phyloP scores from a whole-genome alignment of 2,113 vertebrate species.

The Todiramphus saurophagus region DNA sequence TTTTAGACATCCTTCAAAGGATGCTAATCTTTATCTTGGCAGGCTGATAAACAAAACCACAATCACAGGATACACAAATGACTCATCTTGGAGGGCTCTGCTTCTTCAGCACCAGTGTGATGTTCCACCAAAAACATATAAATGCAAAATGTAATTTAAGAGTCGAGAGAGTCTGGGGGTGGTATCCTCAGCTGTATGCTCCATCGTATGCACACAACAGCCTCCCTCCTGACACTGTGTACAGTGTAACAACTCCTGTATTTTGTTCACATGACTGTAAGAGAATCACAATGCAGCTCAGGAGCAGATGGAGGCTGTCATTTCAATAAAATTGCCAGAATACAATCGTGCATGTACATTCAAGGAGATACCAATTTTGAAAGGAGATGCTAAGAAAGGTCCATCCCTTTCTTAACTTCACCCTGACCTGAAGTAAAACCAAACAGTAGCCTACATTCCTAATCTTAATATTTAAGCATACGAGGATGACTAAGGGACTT shows the following conservation, averaged over 20 bases:
- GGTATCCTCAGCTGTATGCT: background rate
- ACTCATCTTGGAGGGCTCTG: background rate
- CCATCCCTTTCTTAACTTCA: background rate
- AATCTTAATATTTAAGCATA: background rate
- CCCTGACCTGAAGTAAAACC: background rate
- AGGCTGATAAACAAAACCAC: constrained; percentile 4
- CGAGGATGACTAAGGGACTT: too few relatives aligned
- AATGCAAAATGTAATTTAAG: background rate
- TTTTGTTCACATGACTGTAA: background rate
- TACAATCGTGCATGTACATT: background rate
- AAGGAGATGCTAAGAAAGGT: background rate
- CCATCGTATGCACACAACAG: background rate
- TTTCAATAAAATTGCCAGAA: background rate
- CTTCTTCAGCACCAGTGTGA: background rate
- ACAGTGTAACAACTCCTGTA: background rate
- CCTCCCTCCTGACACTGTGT: fast-evolving
- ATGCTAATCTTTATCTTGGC: background rate
- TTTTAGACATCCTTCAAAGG: background rate
- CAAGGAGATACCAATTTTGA: background rate
- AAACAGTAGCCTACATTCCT: background rate
- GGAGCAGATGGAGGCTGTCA: background rate
- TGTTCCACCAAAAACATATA: background rate
- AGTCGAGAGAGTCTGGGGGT: background rate
- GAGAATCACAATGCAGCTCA: background rate
- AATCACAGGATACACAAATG: constrained; percentile 14